A percentile compares a stretch with the other conserved stretches of the same genome.
Evolutionary conservation across 2,113 vertebrate genomes (phyloP).

Genomic region (Amphiprion percula): DNA sequence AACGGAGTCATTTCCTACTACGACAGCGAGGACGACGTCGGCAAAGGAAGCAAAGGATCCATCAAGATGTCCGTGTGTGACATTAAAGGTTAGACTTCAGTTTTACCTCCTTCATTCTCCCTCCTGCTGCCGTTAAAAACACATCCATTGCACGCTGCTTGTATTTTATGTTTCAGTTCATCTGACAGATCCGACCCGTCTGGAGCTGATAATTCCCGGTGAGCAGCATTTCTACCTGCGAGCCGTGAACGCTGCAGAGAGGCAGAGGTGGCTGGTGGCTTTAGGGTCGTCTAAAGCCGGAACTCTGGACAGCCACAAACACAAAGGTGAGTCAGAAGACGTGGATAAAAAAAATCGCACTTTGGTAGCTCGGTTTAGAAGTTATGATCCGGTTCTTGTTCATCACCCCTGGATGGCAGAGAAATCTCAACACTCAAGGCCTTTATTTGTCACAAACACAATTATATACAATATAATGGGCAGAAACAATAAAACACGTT

Average conservation of each 20-base stretch:
- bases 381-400: no score
- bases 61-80: constrained; percentile 98
- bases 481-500: no score
- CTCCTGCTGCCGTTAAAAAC: fast-evolving
- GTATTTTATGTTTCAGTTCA: constrained; percentile 77
- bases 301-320: constrained; percentile 84
- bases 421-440: no score
- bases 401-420: no score
- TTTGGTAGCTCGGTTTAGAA: no score
- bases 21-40: constrained; percentile 94
- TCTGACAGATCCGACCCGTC: constrained; percentile 79
- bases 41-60: constrained; percentile 96
- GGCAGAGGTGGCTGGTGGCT: constrained; percentile 89
- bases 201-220: constrained; percentile 88
- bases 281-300: constrained; percentile 90
- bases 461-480: no score
- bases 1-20: constrained; percentile 95
- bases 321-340: constrained; percentile 63
- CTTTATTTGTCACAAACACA: no score
- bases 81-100: constrained; percentile 90
- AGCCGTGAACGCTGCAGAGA: constrained; percentile 86
- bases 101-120: fast-evolving
- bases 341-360: no score
- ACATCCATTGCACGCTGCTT: neutral
- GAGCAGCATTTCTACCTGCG: constrained; percentile 90